phyloP scores from a whole-genome alignment of 2,888 invertebrate genomes.

The Rhabditoides inermis region DNA sequence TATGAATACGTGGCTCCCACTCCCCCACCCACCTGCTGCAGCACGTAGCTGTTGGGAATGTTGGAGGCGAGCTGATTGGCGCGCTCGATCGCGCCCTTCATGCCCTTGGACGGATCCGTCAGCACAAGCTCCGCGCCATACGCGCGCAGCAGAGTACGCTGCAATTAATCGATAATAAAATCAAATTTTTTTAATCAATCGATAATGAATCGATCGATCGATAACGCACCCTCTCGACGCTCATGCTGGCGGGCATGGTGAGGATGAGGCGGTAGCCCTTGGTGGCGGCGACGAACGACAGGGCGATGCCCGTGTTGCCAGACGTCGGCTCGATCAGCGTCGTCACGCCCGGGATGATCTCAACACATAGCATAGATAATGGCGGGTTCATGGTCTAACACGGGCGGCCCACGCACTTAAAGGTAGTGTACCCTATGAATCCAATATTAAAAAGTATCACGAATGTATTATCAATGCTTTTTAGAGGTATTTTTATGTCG shows the following conservation, averaged over 20 bases:
- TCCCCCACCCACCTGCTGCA: constrained; percentile 38
- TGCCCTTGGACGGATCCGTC: constrained; percentile 44
- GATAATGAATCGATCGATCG: not conserved
- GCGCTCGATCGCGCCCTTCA: constrained; percentile 45
- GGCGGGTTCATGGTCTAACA: too few species aligned
- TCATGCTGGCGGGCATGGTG: constrained; percentile 51
- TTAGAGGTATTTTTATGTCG: too few species aligned
- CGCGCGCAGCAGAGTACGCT: constrained; percentile 46
- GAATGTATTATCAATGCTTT: too few species aligned
- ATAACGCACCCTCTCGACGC: constrained; percentile 42
- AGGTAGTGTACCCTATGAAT: too few species aligned
- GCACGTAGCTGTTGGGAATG: constrained; percentile 40
- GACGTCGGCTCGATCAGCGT: constrained; percentile 49
- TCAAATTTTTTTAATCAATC: not conserved
- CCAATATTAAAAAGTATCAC: too few species aligned
- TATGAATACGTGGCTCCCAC: too few species aligned
- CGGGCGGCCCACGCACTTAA: too few species aligned
- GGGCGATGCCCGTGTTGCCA: constrained; percentile 51
- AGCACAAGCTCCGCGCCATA: constrained; percentile 50
- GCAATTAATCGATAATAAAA: constrained; percentile 7
- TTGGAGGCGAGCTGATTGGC: constrained; percentile 37
- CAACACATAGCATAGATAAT: too few species aligned
- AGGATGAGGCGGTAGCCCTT: constrained; percentile 46
- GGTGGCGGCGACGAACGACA: constrained; percentile 50
- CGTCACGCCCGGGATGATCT: constrained; percentile 35